phyloP scores from a whole-genome alignment of 2,888 invertebrate genomes.

The Pristionchus entomophagus region DNA sequence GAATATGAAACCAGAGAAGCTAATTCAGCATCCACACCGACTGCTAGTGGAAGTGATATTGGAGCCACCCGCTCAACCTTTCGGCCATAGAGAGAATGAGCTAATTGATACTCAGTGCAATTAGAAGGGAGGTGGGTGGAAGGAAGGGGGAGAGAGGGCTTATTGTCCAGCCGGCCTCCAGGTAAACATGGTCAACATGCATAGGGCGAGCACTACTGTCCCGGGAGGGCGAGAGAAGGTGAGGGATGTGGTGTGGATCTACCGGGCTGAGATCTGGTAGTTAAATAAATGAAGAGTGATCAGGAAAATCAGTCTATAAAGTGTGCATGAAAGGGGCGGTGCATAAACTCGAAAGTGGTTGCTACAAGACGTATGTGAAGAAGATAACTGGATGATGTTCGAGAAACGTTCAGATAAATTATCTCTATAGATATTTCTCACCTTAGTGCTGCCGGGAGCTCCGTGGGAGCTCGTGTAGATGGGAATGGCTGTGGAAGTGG shows the following conservation, averaged over 20 bases:
- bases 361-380: too few relatives aligned
- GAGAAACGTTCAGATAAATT: too few relatives aligned
- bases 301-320: too few relatives aligned
- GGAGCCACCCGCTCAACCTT: background rate
- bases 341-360: too few relatives aligned
- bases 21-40: background rate
- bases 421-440: too few relatives aligned
- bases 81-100: background rate
- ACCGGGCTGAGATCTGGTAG: background rate
- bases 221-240: background rate
- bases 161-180: background rate
- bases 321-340: too few relatives aligned
- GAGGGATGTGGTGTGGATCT: background rate
- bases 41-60: background rate
- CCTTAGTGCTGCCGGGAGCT: conserved; percentile 10
- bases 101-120: conserved; percentile 34
- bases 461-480: background rate
- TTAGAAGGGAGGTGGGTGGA: background rate
- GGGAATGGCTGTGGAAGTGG: conserved; percentile 28
- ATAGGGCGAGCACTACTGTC: background rate
- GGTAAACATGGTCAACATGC: conserved; percentile 7
- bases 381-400: too few relatives aligned
- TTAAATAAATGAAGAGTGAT: too few relatives aligned
- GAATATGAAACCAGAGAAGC: conserved; percentile 4
- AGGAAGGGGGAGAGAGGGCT: conserved; percentile 21